Conservation (phyloP, 2,113 vertebrate species). For the Hippocampus abdominalis region DNA sequence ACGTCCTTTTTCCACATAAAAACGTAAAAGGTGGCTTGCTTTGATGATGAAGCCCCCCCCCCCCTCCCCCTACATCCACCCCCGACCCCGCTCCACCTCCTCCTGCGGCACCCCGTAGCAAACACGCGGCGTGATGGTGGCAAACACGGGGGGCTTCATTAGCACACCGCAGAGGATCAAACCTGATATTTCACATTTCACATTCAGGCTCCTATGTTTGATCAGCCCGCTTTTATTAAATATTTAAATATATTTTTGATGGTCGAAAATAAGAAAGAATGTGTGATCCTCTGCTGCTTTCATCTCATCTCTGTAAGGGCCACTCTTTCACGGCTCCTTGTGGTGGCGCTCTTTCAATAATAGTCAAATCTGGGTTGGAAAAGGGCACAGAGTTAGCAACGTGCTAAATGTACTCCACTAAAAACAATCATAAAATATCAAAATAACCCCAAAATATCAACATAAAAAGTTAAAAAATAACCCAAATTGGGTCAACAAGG, state of each 20-base stretch:
- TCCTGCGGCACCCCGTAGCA: neutral
- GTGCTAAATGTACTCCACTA: neutral
- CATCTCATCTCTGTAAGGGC: neutral
- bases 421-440: too few relatives aligned
- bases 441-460: too few relatives aligned
- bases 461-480: too few relatives aligned
- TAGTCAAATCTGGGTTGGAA: neutral
- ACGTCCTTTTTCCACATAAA: constrained; percentile 28
- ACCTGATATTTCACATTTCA: constrained; percentile 8
- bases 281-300: constrained; percentile 2
- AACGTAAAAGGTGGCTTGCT: constrained; percentile 32
- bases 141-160: constrained; percentile 19
- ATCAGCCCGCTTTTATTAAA: neutral
- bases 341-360: neutral
- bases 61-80: neutral
- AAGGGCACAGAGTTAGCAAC: neutral
- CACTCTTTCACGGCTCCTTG: neutral
- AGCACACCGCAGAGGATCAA: constrained; percentile 5
- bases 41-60: constrained; percentile 42
- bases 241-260: constrained; percentile 8
- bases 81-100: neutral
- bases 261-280: neutral
- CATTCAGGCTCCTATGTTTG: constrained; percentile 3
- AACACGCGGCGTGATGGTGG: constrained; percentile 3
- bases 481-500: too few relatives aligned